Conservation (phyloP, 2,797 vertebrate species). For the Argya squamiceps region DNA sequence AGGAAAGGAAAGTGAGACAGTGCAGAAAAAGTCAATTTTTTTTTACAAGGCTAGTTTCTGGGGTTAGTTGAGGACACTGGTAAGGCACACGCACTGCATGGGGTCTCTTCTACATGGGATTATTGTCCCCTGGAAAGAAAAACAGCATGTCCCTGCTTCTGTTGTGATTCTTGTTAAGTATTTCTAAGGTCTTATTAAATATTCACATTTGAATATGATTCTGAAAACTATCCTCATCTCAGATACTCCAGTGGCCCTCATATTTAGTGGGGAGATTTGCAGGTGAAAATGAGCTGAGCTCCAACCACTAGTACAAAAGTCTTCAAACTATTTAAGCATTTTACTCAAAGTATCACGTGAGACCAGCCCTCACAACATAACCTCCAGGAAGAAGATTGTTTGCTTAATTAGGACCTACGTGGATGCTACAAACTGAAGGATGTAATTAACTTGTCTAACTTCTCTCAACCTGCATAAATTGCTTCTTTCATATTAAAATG, state of each 20-base stretch:
- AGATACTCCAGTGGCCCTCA: neutral
- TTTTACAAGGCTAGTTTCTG: neutral
- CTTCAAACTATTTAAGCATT: neutral
- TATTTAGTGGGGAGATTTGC: neutral
- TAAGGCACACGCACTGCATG: neutral
- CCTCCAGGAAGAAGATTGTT: neutral
- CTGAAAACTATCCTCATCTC: neutral
- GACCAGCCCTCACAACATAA: neutral
- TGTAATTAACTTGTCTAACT: constrained; percentile 62
- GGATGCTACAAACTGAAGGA: constrained; percentile 15
- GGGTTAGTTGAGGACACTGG: fast-evolving
- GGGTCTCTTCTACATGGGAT: neutral
- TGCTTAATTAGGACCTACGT: constrained; percentile 39
- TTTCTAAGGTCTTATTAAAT: neutral
- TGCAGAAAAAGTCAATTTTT: fast-evolving
- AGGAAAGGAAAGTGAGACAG: neutral
- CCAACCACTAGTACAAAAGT: neutral
- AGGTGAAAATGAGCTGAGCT: neutral
- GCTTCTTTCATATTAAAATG: constrained; percentile 46
- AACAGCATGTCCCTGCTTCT: neutral
- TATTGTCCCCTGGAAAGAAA: neutral
- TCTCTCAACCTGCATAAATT: constrained; percentile 18
- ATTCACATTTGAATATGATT: neutral
- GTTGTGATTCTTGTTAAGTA: neutral
- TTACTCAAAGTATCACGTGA: neutral